Evolutionary conservation across 2,797 vertebrate genomes (phyloP).

Genomic region (Vireo griseus): DNA sequence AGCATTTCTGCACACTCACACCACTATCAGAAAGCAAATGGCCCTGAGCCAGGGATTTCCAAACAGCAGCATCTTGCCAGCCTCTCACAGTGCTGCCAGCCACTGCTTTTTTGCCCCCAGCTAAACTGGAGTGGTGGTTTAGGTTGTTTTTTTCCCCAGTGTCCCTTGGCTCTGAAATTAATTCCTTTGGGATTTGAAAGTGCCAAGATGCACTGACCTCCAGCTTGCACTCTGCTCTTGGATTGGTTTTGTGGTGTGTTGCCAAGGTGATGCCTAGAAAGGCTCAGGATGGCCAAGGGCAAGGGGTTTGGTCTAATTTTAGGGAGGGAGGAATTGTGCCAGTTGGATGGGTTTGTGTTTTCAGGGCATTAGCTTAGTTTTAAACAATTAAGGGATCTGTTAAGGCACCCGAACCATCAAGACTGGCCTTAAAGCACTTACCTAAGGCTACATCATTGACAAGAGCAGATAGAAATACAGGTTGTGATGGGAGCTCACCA

Average conservation of each 20-base stretch:
- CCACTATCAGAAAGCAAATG: not conserved
- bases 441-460: not conserved
- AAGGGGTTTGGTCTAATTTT: not conserved
- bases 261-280: not conserved
- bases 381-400: not conserved
- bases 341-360: not conserved
- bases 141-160: not conserved
- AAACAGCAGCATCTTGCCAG: not conserved
- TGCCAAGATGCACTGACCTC: not conserved
- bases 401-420: not conserved
- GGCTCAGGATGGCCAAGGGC: not conserved
- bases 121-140: not conserved
- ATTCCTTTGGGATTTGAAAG: not conserved
- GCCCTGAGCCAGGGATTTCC: not conserved
- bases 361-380: not conserved
- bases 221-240: accelerated
- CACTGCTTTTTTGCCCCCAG: not conserved
- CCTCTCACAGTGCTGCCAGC: not conserved
- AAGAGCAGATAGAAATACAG: not conserved
- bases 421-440: not conserved
- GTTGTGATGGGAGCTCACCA: accelerated
- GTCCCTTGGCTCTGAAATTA: not conserved
- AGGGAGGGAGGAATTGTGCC: not conserved
- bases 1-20: not conserved
- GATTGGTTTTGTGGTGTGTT: not conserved